Conservation (phyloP, 2,113 vertebrate species). For the Gnathonemus longibarbis region DNA sequence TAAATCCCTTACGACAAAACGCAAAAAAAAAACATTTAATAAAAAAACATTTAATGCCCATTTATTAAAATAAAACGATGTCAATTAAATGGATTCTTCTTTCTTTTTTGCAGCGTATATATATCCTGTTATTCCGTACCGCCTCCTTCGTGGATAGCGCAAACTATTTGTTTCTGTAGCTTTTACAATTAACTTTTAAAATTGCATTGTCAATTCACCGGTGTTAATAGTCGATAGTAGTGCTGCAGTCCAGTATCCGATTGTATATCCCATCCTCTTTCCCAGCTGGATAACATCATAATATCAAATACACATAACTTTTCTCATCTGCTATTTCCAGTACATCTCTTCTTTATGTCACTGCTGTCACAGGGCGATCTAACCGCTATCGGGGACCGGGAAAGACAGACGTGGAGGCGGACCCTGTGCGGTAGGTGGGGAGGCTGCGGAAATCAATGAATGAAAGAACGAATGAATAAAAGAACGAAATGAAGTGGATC, state of each 20-base stretch:
- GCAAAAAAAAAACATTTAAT: not conserved
- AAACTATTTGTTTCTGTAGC: not conserved
- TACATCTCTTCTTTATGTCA: not conserved
- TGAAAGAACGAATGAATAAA: not conserved
- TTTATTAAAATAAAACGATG: not conserved
- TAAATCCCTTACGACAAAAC: not conserved
- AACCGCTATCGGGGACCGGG: not conserved
- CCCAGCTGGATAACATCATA: not conserved
- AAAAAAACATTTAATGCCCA: not conserved
- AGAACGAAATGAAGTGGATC: not conserved
- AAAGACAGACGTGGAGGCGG: not conserved
- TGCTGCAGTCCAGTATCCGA: not conserved
- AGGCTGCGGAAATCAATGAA: not conserved
- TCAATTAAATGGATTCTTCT: not conserved
- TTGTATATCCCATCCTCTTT: not conserved
- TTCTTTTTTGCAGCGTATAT: not conserved
- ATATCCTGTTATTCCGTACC: not conserved
- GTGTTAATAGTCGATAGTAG: not conserved
- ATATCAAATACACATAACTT: not conserved
- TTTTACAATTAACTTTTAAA: not conserved
- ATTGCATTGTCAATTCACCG: not conserved
- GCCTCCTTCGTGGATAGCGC: not conserved
- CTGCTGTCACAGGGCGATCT: not conserved
- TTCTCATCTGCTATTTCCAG: not conserved
- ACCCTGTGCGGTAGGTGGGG: not conserved